Evolutionary conservation across 2,113 vertebrate genomes (phyloP), one percentile per base, ranked within the genome.

Genomic region (Grus americana): DNA sequence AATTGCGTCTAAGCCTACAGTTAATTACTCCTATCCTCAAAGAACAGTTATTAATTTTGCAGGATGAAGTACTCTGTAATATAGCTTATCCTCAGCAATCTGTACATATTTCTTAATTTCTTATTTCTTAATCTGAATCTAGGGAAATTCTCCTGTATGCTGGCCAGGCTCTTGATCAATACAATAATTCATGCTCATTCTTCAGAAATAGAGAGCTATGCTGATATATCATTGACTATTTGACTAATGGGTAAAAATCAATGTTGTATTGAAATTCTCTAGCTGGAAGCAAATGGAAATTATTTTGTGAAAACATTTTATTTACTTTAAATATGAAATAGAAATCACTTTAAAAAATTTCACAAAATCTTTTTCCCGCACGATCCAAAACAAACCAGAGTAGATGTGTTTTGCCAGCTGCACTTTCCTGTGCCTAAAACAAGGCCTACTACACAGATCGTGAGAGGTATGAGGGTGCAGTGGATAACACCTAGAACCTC

Each of bases 11-110:
- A 79, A 91, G 72, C 86, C 27, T 88, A 76, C 86, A 83, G 44
- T 90, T 93, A 95, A 79, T 63, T 93, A 75, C 81, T 76, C 71
- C 72, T 66, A 50, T 72, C 42, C 81, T 93, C 54, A 81, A 73
- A 73, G 63, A 67, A 58, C 14, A 11, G 73, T 59, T 46, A 84
- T 38, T 92, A 80, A 84, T 73, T 83, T 84, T 81, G 59, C 66
- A 79, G 72, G 44, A 87, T 63, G 70, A 87, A 80, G 54, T 73
- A 36, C 44, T 73, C 12, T 34, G n/a, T 65, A 65, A 32, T 23
- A 38, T 57, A 55, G 50, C 52, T 88, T 71, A 65, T 74, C 34
- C 52, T 70, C 24, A 29, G 42, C 73, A 85, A 44, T 66, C 55
- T 74, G 42, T 54, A 70, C 4, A 2, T 81, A 66, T 61, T 92